Evolutionary conservation across 1,140 invertebrate genomes (phyloP), one percentile per base, ranked within the genome.

Genomic region (Hyphantria cunea): DNA sequence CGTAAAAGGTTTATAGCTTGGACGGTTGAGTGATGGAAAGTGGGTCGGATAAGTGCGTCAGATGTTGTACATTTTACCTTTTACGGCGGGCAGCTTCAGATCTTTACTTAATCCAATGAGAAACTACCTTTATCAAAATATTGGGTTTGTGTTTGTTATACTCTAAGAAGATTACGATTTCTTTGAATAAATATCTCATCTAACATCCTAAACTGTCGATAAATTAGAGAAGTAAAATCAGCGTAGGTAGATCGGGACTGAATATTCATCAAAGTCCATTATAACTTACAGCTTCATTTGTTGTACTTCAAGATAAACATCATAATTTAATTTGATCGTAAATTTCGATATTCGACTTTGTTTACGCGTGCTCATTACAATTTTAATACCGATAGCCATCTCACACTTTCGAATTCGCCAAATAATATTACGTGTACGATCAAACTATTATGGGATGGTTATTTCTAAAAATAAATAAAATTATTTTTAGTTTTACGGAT

Each of bases 61-160:
- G 67, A 72, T 72, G 68, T 76, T 71, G 70, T 64, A 68, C 60
- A 74, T 74, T 68, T 66, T 75, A 72, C 81, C 83, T 72, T 84
- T 84, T 64, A 84, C 60, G 83, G 76, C n/a, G 49, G 69, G 70
- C 68, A 63, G 72, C 80, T 85, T 81, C 82, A 81, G 82, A 81
- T 76, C 62, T 64, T 50, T 58, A 51, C 56, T 66, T 25, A 37
- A 48, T 33, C 39, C 31, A 17, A 44, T 44, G 41, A 47, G 25
- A 55, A 44, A 45, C 14, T 31, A 25, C 13, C 15, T 45, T 45
- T 44, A 55, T 25, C 17, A 5, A 25, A 25, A 25, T 5, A 25
- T 25, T 25, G 5, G 17, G 17, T 25, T 3, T 5, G 17, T 25
- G n/a, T 25, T 25, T 25, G 17, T 25, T n/a, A 25, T 25, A 25